Percentiles rank a stretch among this genome's conserved stretches.
Evolutionary conservation across 2,888 invertebrate genomes (phyloP).

Genomic region (Automeris io): DNA sequence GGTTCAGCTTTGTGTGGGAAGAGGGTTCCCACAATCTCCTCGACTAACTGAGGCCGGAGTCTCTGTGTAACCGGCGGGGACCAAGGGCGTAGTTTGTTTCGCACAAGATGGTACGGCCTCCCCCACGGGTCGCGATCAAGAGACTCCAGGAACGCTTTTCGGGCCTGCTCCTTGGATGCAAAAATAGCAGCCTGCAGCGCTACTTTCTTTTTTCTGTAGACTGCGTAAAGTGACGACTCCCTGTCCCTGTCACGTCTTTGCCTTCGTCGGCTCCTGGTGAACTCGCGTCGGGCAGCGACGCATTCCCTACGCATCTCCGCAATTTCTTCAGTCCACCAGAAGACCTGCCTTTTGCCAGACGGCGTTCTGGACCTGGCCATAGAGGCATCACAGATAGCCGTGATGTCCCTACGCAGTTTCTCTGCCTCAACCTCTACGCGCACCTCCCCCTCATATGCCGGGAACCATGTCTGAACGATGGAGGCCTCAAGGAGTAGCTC

Average conservation of each 20-base stretch:
- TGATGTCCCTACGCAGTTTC: not conserved
- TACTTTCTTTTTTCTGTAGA: not conserved
- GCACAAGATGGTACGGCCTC: not conserved
- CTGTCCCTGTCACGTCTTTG: not conserved
- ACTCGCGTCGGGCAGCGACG: too few species aligned
- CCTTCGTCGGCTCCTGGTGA: not conserved
- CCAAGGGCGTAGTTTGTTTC: too few species aligned
- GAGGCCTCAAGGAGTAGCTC: slow-evolving; percentile 2
- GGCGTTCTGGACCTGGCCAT: not conserved
- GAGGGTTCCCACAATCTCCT: too few species aligned
- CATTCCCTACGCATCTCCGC: too few species aligned
- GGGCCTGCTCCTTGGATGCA: not conserved
- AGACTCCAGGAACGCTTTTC: too few species aligned
- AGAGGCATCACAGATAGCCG: not conserved
- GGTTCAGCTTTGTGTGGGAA: too few species aligned
- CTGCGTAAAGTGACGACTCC: not conserved
- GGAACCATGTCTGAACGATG: not conserved
- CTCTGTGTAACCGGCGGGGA: too few species aligned
- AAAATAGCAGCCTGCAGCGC: not conserved
- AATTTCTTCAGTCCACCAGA: not conserved
- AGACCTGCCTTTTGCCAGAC: not conserved
- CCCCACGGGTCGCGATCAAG: slow-evolving; percentile 3
- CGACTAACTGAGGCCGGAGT: too few species aligned
- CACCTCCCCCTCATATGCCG: not conserved
- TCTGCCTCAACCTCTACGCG: not conserved